Conservation (phyloP, 2,113 vertebrate genomes). For the Pseudorasbora parva region DNA sequence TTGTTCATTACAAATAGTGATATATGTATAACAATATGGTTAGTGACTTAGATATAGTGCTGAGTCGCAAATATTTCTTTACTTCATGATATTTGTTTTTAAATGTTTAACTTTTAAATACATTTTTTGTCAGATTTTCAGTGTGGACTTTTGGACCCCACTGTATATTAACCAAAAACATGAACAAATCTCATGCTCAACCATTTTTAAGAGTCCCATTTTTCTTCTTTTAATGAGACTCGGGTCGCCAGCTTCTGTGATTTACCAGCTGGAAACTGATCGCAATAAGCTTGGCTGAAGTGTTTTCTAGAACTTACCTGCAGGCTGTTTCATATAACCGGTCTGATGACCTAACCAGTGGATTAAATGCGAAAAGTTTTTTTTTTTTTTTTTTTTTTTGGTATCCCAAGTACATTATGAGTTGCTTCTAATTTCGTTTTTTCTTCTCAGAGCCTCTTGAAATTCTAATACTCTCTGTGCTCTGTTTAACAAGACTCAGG, state of each 20-base stretch:
- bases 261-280: not conserved
- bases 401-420: not conserved
- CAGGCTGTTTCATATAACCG: constrained; percentile 20
- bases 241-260: not conserved
- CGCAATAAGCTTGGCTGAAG: not conserved
- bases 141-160: not conserved
- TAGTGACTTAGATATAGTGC: not conserved
- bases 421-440: constrained; percentile 20
- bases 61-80: not conserved
- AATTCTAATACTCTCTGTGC: constrained; percentile 23
- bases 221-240: constrained; percentile 15
- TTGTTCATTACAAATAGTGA: not conserved
- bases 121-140: not conserved
- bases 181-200: not conserved
- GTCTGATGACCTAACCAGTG: constrained; percentile 3
- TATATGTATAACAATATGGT: not conserved
- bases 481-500: constrained; percentile 36
- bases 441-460: constrained; percentile 26
- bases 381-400: not conserved
- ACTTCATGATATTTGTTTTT: not conserved
- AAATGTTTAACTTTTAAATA: constrained; percentile 11
- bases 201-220: not conserved
- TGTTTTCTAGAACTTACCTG: not conserved
- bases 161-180: not conserved
- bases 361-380: constrained; percentile 16